phyloP scores from a whole-genome alignment of 2,888 invertebrate species.

The Philaethria dido region DNA sequence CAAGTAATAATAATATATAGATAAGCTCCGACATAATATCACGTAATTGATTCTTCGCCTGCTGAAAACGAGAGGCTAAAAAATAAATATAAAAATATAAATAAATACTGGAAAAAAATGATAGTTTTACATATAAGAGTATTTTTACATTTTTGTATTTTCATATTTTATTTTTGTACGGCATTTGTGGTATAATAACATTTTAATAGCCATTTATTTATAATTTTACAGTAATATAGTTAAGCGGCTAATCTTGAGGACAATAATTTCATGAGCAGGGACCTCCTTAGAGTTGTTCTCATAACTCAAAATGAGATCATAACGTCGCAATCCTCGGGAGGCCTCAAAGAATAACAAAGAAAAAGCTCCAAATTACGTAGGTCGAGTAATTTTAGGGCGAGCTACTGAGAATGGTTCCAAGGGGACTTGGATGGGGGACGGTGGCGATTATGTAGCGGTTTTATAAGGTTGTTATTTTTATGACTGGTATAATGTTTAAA shows the following conservation, averaged over 20 bases:
- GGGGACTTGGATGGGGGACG: conserved; percentile 69
- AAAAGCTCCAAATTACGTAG: conserved; percentile 79
- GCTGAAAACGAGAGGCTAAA: no score
- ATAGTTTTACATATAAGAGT: no score
- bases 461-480: conserved; percentile 83
- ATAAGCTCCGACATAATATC: no score
- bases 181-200: neutral
- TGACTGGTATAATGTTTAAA: conserved; percentile 58
- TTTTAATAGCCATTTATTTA: neutral
- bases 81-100: no score
- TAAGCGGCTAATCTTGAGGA: conserved; percentile 71
- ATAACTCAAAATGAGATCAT: conserved; percentile 83
- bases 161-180: neutral
- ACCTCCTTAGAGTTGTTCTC: conserved; percentile 78
- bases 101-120: no score
- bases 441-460: conserved; percentile 77
- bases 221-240: neutral
- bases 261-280: conserved; percentile 73
- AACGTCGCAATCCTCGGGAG: conserved; percentile 78
- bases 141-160: neutral
- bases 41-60: no score
- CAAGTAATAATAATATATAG: no score
- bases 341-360: conserved; percentile 80
- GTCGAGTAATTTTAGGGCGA: conserved; percentile 81
- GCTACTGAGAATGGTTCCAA: conserved; percentile 71